phyloP scores from a whole-genome alignment of 2,888 invertebrate species.

The Drosophila kokeensis region DNA sequence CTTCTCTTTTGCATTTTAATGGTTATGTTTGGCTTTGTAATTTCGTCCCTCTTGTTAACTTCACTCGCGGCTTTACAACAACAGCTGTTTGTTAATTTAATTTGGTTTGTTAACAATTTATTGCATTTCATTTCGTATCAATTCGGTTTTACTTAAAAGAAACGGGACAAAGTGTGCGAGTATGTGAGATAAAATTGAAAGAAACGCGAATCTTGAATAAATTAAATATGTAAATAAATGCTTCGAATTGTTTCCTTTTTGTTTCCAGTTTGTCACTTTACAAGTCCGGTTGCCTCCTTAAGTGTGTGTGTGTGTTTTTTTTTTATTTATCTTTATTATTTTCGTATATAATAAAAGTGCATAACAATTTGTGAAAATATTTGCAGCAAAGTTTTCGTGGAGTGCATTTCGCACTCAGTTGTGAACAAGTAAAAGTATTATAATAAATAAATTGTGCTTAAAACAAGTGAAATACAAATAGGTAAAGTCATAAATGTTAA shows the following conservation, averaged over 20 bases:
- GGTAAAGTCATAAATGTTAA: constrained; percentile 5
- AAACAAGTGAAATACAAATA: neutral
- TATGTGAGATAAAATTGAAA: constrained; percentile 13
- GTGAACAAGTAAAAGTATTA: neutral
- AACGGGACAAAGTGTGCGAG: constrained; percentile 21
- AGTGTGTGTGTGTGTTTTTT: neutral
- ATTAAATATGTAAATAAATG: constrained; percentile 48
- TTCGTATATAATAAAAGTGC: constrained; percentile 56
- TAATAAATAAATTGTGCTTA: neutral
- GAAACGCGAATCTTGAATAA: constrained; percentile 46
- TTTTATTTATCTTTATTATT: no score
- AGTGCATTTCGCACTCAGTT: constrained; percentile 25
- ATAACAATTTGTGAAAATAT: constrained; percentile 43
- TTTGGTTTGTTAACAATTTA: constrained; percentile 6
- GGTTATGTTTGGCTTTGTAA: constrained; percentile 17
- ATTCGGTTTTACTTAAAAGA: constrained; percentile 11
- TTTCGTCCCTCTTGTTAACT: constrained; percentile 15
- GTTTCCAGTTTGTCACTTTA: constrained; percentile 39
- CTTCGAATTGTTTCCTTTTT: constrained; percentile 22
- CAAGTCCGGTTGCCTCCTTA: constrained; percentile 11
- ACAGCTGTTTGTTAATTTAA: constrained; percentile 7
- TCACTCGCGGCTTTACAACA: constrained; percentile 24
- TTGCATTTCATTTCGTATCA: constrained; percentile 3
- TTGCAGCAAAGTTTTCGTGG: constrained; percentile 32
- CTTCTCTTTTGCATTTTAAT: neutral